A percentile compares a stretch with the other conserved stretches of the same genome.
Conservation (phyloP, 1,140 invertebrate genomes). For the Caligus rogercresseyi region DNA sequence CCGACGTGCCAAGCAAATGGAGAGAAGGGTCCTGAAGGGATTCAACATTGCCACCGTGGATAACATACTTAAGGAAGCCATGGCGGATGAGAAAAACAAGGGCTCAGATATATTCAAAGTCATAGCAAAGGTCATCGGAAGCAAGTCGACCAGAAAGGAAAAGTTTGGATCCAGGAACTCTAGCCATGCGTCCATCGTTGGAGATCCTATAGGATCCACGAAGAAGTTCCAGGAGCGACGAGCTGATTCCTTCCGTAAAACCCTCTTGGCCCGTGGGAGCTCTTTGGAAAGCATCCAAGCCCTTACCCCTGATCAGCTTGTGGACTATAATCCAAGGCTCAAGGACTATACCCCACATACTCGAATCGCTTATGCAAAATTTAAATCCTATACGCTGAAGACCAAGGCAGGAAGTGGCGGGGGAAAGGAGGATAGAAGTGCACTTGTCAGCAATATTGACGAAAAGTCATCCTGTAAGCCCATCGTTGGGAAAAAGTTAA, state of each 20-base stretch:
- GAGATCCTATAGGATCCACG: conserved; percentile 21
- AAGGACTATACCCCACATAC: conserved; percentile 22
- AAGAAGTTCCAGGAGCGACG: conserved; percentile 22
- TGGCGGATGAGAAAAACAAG: conserved; percentile 22
- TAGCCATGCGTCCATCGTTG: conserved; percentile 7
- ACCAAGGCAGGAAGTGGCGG: neutral
- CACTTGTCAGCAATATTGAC: neutral
- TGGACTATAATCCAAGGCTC: conserved; percentile 24
- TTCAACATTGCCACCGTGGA: conserved; percentile 34
- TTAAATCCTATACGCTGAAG: conserved; percentile 21
- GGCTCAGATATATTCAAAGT: conserved; percentile 24
- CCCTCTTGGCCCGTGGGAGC: conserved; percentile 6
- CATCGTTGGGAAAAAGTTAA: neutral
- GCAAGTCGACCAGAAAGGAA: conserved; percentile 30
- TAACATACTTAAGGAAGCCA: conserved; percentile 23
- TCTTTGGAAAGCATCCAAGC: conserved; percentile 16
- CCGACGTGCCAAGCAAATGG: conserved; percentile 20
- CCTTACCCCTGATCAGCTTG: conserved; percentile 22
- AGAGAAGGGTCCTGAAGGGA: conserved; percentile 24
- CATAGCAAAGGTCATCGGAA: conserved; percentile 23
- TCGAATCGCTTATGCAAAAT: conserved; percentile 24
- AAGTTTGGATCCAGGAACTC: conserved; percentile 37
- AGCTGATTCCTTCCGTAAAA: conserved; percentile 21
- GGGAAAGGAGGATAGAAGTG: neutral
- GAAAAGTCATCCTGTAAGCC: neutral